Conservation (phyloP, 2,113 vertebrate species). For the Myrmecobius fasciatus region DNA sequence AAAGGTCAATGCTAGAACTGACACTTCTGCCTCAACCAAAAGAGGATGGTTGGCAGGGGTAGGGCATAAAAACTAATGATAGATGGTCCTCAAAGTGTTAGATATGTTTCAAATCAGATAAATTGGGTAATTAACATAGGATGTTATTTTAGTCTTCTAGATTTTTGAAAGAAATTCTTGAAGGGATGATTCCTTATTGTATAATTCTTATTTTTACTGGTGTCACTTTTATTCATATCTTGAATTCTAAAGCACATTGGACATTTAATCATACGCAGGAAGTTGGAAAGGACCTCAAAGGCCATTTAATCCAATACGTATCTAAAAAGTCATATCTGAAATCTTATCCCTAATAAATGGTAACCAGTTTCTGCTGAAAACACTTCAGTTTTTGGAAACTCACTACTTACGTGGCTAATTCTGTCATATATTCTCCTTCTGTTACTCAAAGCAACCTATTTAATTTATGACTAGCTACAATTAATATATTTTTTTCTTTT, state of each 20-base stretch:
- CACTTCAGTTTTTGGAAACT: background rate
- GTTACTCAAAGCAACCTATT: background rate
- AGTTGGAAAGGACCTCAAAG: background rate
- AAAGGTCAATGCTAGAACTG: background rate
- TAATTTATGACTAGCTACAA: background rate
- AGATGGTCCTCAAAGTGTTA: background rate
- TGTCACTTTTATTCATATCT: background rate
- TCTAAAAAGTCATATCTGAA: background rate
- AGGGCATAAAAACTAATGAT: fast-evolving
- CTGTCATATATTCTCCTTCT: too few relatives aligned
- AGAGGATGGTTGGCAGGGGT: background rate
- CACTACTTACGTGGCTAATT: background rate
- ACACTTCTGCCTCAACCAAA: fast-evolving
- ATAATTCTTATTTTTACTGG: background rate
- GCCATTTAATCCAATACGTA: background rate
- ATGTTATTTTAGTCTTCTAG: background rate
- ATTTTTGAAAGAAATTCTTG: background rate
- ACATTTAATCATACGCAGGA: background rate
- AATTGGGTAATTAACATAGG: fast-evolving
- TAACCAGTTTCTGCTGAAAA: background rate
- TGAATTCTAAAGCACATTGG: background rate
- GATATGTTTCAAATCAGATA: fast-evolving
- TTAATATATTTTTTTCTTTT: background rate
- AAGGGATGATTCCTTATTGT: background rate
- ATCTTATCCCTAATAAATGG: background rate